phyloP scores from a whole-genome alignment of 2,888 invertebrate species.

The Cactoblastis cactorum region DNA sequence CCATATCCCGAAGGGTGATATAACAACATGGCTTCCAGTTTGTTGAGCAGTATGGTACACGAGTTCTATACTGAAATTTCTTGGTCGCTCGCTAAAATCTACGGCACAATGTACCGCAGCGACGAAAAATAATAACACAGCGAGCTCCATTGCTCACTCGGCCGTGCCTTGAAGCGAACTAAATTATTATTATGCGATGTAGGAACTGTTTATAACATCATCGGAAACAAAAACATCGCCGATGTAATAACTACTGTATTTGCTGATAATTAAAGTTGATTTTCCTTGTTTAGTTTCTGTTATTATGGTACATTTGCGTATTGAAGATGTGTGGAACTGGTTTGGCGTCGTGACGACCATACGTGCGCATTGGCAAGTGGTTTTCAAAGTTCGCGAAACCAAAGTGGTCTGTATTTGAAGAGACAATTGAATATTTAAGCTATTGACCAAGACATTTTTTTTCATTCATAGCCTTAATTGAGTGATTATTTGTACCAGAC shows the following conservation, averaged over 20 bases:
- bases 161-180: slow-evolving; percentile 45
- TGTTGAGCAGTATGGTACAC: slow-evolving; percentile 58
- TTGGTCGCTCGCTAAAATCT: slow-evolving; percentile 59
- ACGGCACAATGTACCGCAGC: slow-evolving; percentile 47
- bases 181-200: slow-evolving; percentile 46
- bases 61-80: slow-evolving; percentile 66
- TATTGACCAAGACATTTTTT: no score
- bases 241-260: slow-evolving; percentile 12
- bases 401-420: not conserved
- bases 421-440: not conserved
- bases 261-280: slow-evolving; percentile 17
- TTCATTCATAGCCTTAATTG: no score
- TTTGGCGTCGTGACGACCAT: slow-evolving; percentile 13
- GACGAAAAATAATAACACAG: slow-evolving; percentile 40
- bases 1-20: slow-evolving; percentile 74
- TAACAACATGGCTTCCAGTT: slow-evolving; percentile 61
- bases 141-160: slow-evolving; percentile 47
- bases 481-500: no score
- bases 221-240: slow-evolving; percentile 15
- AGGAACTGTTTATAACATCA: slow-evolving; percentile 40
- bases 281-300: not conserved
- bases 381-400: slow-evolving; percentile 9
- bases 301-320: not conserved
- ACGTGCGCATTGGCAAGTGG: slow-evolving; percentile 9
- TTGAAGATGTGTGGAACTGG: slow-evolving; percentile 9